A percentile compares a stretch with the other conserved stretches of the same genome.
These are phyloP conservation scores for Clostera curtula DNA, from an alignment of 2,888 invertebrate species.

Conservation along the genomic window DNA sequence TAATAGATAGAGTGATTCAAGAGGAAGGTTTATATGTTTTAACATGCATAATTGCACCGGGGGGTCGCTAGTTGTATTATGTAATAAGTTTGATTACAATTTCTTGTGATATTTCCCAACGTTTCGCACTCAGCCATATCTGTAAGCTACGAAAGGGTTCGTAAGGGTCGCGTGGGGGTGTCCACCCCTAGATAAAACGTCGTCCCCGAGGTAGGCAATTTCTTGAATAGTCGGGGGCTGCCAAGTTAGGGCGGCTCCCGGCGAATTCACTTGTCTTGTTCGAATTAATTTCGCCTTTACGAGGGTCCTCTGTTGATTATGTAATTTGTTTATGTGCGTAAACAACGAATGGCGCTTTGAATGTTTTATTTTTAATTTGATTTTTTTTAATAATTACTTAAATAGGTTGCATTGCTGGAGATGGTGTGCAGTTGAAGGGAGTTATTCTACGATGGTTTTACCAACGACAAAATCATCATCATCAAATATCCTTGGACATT, in stretches of 20 bases:
- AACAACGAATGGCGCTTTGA: not conserved
- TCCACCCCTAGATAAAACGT: constrained; percentile 41
- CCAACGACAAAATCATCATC: too few relatives aligned
- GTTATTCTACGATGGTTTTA: too few relatives aligned
- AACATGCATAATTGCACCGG: too few relatives aligned
- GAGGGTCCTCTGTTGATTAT: constrained; percentile 30
- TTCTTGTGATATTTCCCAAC: constrained; percentile 5
- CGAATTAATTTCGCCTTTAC: constrained; percentile 42
- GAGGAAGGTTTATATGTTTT: too few relatives aligned
- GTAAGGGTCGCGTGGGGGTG: constrained; percentile 28
- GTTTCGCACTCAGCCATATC: constrained; percentile 18
- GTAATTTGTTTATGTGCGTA: constrained; percentile 22
- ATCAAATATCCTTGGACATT: too few relatives aligned
- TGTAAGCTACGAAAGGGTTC: constrained; percentile 27
- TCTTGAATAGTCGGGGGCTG: constrained; percentile 48
- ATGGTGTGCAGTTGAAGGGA: too few relatives aligned
- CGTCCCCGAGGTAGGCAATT: constrained; percentile 43
- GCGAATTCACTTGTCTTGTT: constrained; percentile 34
- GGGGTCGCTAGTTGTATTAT: too few relatives aligned
- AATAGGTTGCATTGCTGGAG: too few relatives aligned
- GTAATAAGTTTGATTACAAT: too few relatives aligned
- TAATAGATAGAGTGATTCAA: too few relatives aligned
- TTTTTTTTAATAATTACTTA: too few relatives aligned
- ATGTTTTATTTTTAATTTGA: too few relatives aligned
- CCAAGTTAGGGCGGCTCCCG: constrained; percentile 27